Evolutionary conservation across 1,140 invertebrate species (phyloP), one percentile per base, ranked within the genome.

Genomic region (Lysiphlebus fabarum): DNA sequence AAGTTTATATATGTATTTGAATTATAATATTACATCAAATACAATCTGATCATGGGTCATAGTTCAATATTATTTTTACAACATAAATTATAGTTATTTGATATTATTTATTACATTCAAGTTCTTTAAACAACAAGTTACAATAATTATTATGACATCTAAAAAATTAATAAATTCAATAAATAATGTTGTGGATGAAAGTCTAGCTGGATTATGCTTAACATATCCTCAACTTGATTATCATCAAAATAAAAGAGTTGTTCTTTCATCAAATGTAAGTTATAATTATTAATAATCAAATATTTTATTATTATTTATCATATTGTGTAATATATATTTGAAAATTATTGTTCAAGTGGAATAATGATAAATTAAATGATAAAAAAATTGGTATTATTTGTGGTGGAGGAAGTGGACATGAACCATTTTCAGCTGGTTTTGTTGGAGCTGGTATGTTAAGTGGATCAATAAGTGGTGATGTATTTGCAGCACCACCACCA

Each of bases 341-440:
- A 8, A 44, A 38, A 50, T 65, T 45, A 38, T 56, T 33, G 8
- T 77, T 83, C 45, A 64, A 84, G 74, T 82, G 82, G 65, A 68
- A 75, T 61, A 74, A 76, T 67, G 69, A 58, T 9, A 51, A 51
- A 12, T 37, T 17, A 49, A 7, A 51, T 3, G 61, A 49, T 12
- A 75, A 81, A 10, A 84, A 85, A 70, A 90, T 93, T 7, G 83
- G 85, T 2, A 58, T 93, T 2, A 73, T 94, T n/a, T 85, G 84
- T 61, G 92, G 91, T 4, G 92, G 92, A 26, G 91, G 92, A 14
- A 90, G 90, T 14, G 92, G 92, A 6, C 92, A 94, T 71, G 92
- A 95, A 75, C 92, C 92, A 11, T 90, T 90, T 76, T 79, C 84
- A 62, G 83, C 85, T 78, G 88, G 88, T 56, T 90, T 87, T 68